Evolutionary conservation across 2,797 vertebrate species (phyloP).

Genomic region (Myotis daubentonii): DNA sequence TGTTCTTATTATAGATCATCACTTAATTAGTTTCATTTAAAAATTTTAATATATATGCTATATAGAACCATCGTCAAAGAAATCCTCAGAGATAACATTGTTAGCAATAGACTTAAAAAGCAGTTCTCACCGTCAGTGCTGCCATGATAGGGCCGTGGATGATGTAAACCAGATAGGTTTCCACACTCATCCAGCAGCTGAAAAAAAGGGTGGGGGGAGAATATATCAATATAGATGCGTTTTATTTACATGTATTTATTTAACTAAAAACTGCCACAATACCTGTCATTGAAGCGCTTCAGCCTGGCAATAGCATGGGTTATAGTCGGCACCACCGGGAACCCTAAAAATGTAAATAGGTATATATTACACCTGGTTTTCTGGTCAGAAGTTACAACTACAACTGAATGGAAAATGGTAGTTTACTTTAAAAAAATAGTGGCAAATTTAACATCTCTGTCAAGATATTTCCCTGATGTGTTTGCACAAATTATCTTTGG

Average conservation of each 20-base stretch:
- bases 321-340: conserved; percentile 94
- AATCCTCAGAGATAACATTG: background rate
- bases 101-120: background rate
- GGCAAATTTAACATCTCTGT: background rate
- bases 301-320: conserved; percentile 95
- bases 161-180: conserved; percentile 96
- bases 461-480: background rate
- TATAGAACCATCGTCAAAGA: background rate
- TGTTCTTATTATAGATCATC: background rate
- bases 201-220: background rate
- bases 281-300: conserved; percentile 98
- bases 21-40: conserved; percentile 21
- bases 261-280: conserved; percentile 32
- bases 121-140: conserved; percentile 93
- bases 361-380: conserved; percentile 15
- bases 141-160: conserved; percentile 98
- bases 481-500: background rate
- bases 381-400: background rate
- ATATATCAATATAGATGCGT: background rate
- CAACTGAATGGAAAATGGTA: background rate
- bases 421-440: background rate
- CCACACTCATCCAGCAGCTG: conserved; percentile 99
- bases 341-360: conserved; percentile 87
- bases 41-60: background rate
- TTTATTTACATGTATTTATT: background rate